Evolutionary conservation across 2,888 invertebrate genomes (phyloP).

Genomic region (Patella depressa): DNA sequence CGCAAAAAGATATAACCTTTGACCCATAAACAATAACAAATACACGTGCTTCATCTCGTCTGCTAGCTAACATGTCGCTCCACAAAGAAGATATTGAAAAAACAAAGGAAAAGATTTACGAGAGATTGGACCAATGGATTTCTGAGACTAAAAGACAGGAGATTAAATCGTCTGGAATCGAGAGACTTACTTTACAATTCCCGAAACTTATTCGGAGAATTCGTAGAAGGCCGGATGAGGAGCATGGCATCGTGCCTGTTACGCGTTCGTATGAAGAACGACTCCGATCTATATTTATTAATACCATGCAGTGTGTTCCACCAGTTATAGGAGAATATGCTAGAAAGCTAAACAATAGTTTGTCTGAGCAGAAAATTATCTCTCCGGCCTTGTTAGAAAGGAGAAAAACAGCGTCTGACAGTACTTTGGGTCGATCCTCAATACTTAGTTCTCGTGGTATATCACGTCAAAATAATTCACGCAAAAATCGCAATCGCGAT

Average conservation of each 20-base stretch:
- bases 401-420: background rate
- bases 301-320: background rate
- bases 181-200: background rate
- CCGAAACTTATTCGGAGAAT: conserved; percentile 6
- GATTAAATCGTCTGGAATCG: conserved; percentile 23
- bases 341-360: background rate
- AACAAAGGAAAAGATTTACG: conserved; percentile 25
- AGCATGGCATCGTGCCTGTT: background rate
- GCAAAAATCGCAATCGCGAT: background rate
- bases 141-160: conserved; percentile 33
- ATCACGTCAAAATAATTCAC: background rate
- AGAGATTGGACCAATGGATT: conserved; percentile 32
- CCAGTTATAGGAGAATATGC: background rate
- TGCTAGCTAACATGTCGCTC: conserved; percentile 22
- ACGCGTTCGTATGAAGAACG: conserved; percentile 1
- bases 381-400: background rate
- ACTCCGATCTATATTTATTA: background rate
- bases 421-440: background rate
- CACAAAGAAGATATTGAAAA: conserved; percentile 19
- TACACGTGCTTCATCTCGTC: background rate
- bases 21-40: conserved; percentile 24
- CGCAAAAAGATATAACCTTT: conserved; percentile 10
- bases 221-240: background rate
- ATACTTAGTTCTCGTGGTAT: background rate
- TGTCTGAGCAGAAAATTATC: background rate